Base-by-base conservation (phyloP, 2,888 invertebrate species). In the Napeogenes sylphis region DNA sequence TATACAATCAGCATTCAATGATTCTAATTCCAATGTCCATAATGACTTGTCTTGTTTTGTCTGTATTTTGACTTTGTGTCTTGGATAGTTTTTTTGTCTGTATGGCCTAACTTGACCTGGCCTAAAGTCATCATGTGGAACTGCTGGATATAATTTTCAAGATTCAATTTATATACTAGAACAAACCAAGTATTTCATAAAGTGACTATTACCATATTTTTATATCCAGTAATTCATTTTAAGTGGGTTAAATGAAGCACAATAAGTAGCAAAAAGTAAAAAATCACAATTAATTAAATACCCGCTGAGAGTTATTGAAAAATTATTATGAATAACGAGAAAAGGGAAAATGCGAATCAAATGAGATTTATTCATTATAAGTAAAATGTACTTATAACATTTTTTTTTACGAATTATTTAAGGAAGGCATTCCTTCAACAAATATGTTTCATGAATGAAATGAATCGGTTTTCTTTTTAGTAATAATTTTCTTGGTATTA, bases 221-320 rank as follows among this genome's bases (percentile, higher is more conserved):
- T 42, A 42, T 42, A 42, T 42, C 12, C 10, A 38, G 38, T 38
- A 38, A 38, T 38, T 38, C 4, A 38, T 38, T 4, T 38, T 38
- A 21, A 21, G 21, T 21, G 21, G 21, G 21, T 21, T 5, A 56
- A 61, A 45, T 58, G 45, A 58, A 30, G 47, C 54, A 62, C 45
- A 61, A 59, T 65, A 67, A 63, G 64, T 66, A 66, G 60, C 58
- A 55, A 54, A 62, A 59, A n/a, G 58, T 47, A 66, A 66, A 55
- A 66, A 66, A 60, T 33, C 62, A 56, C 68, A 64, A 65, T 68
- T 67, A 65, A 70, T 70, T 67, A 62, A 67, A 66, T 66, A 62
- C 62, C 56, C 58, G 54, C 53, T 45, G 62, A 64, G 66, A 66
- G 64, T 68, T 63, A 45, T 59, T 55, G 56, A 63, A 60, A 63